These are phyloP conservation scores for Brachionus calyciflorus DNA, from an alignment of 1,140 invertebrate genomes.

Conservation along the genomic window DNA sequence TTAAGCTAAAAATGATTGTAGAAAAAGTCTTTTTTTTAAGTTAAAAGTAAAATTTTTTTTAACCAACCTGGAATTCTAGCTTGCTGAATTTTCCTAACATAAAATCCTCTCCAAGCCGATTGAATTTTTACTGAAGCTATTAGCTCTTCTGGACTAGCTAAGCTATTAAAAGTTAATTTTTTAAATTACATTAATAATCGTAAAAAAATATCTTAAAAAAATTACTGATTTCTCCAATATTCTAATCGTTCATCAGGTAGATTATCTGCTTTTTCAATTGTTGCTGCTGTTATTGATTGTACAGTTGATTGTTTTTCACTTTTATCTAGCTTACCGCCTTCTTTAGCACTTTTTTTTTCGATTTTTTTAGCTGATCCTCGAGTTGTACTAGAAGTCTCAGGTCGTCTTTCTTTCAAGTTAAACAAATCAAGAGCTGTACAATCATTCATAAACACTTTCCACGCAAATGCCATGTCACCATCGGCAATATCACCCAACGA, in stretches of 20 bases:
- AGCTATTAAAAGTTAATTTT: constrained; percentile 51
- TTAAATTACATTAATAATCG: too few relatives aligned
- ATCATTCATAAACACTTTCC: constrained; percentile 57
- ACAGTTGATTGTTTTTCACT: neutral
- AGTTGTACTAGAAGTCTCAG: constrained; percentile 52
- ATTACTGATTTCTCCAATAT: constrained; percentile 45
- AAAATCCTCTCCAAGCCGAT: constrained; percentile 55
- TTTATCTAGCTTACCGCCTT: neutral
- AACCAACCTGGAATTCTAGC: constrained; percentile 52
- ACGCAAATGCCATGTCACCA: constrained; percentile 58
- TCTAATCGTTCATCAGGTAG: constrained; percentile 13
- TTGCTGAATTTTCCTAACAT: constrained; percentile 52
- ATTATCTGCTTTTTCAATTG: neutral
- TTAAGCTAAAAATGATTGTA: neutral
- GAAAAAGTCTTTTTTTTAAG: neutral
- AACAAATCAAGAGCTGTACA: constrained; percentile 54
- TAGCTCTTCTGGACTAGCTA: constrained; percentile 55
- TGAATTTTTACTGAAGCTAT: constrained; percentile 56
- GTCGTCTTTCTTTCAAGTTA: constrained; percentile 52
- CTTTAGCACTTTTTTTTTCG: constrained; percentile 50
- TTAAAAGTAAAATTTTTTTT: too few relatives aligned
- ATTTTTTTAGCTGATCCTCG: constrained; percentile 54
- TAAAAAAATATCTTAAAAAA: neutral
- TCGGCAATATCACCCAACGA: constrained; percentile 50
- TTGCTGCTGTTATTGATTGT: neutral